Percentiles rank a stretch among this genome's conserved stretches.
Evolutionary conservation across 2,888 invertebrate species (phyloP).

Genomic region (Vesta saturnalis): DNA sequence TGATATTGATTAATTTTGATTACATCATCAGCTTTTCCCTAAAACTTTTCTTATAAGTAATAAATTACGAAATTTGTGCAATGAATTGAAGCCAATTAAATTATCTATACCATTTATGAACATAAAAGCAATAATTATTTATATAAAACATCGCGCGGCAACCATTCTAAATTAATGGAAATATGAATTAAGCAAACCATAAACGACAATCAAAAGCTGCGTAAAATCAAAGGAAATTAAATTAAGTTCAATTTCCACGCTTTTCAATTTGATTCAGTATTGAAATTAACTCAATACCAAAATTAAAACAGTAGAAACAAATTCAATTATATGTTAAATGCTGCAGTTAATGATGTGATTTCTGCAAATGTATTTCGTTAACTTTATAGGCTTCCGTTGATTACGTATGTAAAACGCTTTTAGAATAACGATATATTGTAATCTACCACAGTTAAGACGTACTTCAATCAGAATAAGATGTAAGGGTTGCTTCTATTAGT

Average conservation of each 20-base stretch:
- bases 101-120: not conserved
- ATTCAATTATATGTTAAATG: conserved; percentile 47
- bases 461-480: conserved; percentile 37
- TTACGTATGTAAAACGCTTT: conserved; percentile 41
- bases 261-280: conserved; percentile 34
- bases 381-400: conserved; percentile 43
- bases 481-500: conserved; percentile 42
- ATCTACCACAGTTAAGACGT: conserved; percentile 35
- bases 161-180: conserved; percentile 30
- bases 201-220: conserved; percentile 38
- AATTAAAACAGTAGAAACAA: conserved; percentile 50
- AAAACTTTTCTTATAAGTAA: conserved; percentile 19
- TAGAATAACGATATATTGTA: conserved; percentile 39
- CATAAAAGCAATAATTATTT: conserved; percentile 6
- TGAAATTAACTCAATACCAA: conserved; percentile 40
- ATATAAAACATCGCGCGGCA: conserved; percentile 4
- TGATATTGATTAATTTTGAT: conserved; percentile 68
- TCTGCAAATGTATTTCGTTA: conserved; percentile 41
- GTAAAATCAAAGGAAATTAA: conserved; percentile 40
- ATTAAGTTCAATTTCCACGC: conserved; percentile 39
- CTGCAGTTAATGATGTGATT: conserved; percentile 45
- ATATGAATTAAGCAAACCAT: conserved; percentile 35
- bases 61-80: not conserved
- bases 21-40: conserved; percentile 24
- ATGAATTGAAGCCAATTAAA: conserved; percentile 8